Base-by-base conservation (phyloP, 2,797 vertebrate genomes). In the Danio kyathit region DNA sequence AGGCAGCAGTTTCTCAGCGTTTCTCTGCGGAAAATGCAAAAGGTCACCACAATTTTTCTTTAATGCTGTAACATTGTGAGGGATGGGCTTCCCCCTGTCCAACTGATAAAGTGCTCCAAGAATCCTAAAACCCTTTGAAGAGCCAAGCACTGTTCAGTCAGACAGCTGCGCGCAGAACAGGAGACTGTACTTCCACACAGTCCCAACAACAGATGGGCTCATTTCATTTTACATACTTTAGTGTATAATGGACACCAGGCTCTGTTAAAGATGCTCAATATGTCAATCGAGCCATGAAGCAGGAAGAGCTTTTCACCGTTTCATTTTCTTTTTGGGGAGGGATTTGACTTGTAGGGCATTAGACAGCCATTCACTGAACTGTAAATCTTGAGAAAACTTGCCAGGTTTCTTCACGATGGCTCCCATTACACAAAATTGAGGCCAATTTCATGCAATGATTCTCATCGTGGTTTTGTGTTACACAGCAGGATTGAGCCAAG, bases 81-180 rank as follows among this genome's bases (percentile, higher is more conserved):
- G 89, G 90, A 92, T 89, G 88, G 89, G 89, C 88, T 91, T 91
- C 92, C 82, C 86, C 90, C 89, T 92, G 90, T 92, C 92, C 88
- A 85, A 86, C 90, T 93, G 91, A 93, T 92, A 85, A 88, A 92
- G 90, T 91, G 91, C 89, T 89, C 89, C 90, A 86, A 94, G 93
- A 93, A 89, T 89, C 90, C 88, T 87, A 90, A 89, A 93, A 91
- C 86, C 90, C 89, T 93, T 93, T 94, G 91, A 92, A 92, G 92
- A 86, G 81, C 84, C 75, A 65, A 76, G 85, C 84, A 75, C 80
- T 72, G 72, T 65, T 86, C 74, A 75, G 80, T 60, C 73, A 43
- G 75, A 89, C 89, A 91, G 89, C 91, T 90, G 89, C 79, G 79
- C 88, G 82, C 91, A 94, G 92, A 96, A 94, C 86, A 76, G 79